phyloP scores from a whole-genome alignment of 92 coral and sea anemone species.

The Porites divaricata region DNA sequence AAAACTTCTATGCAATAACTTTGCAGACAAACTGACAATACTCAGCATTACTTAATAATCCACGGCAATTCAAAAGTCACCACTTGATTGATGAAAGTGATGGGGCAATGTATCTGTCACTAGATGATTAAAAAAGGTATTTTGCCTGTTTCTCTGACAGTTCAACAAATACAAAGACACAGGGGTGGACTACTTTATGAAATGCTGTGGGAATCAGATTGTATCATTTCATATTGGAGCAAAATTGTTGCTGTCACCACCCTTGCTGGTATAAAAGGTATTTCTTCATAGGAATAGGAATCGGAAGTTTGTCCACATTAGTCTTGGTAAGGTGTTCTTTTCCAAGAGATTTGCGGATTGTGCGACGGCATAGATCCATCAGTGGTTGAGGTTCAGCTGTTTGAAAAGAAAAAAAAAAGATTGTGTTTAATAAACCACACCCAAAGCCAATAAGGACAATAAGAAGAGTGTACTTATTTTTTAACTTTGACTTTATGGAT shows the following conservation, averaged over 20 bases:
- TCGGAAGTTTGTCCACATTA: slow-evolving; percentile 89
- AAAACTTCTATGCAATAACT: too few relatives aligned
- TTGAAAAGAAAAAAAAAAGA: neutral
- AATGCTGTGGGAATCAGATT: neutral
- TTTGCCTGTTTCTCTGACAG: too few relatives aligned
- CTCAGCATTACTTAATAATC: too few relatives aligned
- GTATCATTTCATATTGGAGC: neutral
- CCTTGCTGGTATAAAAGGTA: slow-evolving; percentile 92
- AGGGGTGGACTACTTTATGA: too few relatives aligned
- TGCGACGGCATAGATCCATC: slow-evolving; percentile 93
- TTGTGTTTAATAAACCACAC: neutral
- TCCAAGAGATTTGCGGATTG: slow-evolving; percentile 95
- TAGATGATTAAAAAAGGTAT: too few relatives aligned
- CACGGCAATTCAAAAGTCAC: too few relatives aligned
- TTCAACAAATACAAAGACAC: too few relatives aligned
- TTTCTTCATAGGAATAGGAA: slow-evolving; percentile 92
- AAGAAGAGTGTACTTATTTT: too few relatives aligned
- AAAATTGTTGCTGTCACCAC: slow-evolving; percentile 32
- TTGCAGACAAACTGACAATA: too few relatives aligned
- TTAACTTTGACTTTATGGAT: too few relatives aligned
- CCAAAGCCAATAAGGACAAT: neutral
- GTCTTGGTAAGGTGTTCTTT: slow-evolving; percentile 90
- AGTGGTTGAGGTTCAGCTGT: slow-evolving; percentile 99
- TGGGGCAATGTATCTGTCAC: too few relatives aligned
- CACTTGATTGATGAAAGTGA: too few relatives aligned